phyloP scores from a whole-genome alignment of 2,113 vertebrate species.

The Brienomyrus longianalis region DNA sequence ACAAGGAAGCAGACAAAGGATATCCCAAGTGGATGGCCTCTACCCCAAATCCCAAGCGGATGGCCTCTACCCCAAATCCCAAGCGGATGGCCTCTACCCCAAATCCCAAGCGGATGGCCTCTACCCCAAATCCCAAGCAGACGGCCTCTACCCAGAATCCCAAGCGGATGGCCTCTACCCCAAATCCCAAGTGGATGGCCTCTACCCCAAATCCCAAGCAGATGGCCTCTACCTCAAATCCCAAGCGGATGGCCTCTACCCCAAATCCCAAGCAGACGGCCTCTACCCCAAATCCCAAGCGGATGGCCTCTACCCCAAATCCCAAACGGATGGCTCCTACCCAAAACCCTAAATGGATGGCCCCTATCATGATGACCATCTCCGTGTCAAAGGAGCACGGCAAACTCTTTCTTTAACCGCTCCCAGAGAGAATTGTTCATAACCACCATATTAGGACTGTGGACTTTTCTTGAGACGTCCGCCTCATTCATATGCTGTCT shows the following conservation, averaged over 20 bases:
- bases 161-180: neutral
- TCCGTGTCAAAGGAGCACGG: neutral
- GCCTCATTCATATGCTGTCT: neutral
- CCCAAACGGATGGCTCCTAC: neutral
- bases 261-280: no score
- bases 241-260: neutral
- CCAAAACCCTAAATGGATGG: neutral
- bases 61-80: no score
- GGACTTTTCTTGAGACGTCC: neutral
- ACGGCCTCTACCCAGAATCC: no score
- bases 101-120: neutral
- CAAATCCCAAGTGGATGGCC: no score
- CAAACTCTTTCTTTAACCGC: conserved; percentile 9
- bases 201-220: no score
- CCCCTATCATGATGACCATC: neutral
- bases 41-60: no score
- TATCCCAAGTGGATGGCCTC: neutral
- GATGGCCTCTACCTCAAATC: no score
- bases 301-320: no score
- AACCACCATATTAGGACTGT: neutral
- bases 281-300: no score
- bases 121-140: neutral
- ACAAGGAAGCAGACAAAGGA: conserved; percentile 2
- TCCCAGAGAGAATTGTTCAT: neutral
- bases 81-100: no score